These are phyloP conservation scores for Naso thynnoides DNA, from an alignment of 2,797 vertebrate genomes.

Conservation along the genomic window DNA sequence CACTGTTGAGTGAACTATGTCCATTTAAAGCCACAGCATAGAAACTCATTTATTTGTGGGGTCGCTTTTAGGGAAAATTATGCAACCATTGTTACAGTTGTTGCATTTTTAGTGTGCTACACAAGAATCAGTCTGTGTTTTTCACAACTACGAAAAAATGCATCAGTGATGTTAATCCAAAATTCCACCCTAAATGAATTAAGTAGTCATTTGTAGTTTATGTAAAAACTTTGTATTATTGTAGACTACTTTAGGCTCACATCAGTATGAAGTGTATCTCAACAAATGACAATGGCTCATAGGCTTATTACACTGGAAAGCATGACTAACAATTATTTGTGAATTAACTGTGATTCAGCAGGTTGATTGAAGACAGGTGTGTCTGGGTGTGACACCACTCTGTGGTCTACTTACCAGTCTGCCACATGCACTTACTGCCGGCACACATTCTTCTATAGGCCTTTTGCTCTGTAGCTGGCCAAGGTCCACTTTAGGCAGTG, in stretches of 20 bases:
- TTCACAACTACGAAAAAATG: background rate
- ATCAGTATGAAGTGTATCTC: background rate
- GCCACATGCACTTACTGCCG: background rate
- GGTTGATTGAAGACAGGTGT: background rate
- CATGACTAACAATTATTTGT: background rate
- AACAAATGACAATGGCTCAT: background rate
- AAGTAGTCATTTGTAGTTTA: background rate
- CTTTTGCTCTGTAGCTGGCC: too few species aligned
- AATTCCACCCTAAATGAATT: too few species aligned
- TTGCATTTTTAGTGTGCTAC: background rate
- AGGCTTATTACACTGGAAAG: background rate
- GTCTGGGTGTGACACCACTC: background rate
- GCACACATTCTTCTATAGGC: background rate
- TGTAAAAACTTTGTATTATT: background rate
- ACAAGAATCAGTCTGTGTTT: background rate
- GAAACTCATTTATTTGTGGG: background rate
- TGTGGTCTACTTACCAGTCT: background rate
- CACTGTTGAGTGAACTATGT: constrained; percentile 15
- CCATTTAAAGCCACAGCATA: constrained; percentile 28
- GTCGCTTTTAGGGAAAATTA: background rate
- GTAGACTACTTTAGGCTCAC: background rate
- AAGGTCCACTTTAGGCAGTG: background rate
- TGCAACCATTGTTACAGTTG: background rate
- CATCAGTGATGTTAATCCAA: background rate
- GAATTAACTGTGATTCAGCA: background rate